Evolutionary conservation across 2,113 vertebrate genomes (phyloP), one percentile per base, ranked within the genome.

Genomic region (Melanerpes aurifrons): DNA sequence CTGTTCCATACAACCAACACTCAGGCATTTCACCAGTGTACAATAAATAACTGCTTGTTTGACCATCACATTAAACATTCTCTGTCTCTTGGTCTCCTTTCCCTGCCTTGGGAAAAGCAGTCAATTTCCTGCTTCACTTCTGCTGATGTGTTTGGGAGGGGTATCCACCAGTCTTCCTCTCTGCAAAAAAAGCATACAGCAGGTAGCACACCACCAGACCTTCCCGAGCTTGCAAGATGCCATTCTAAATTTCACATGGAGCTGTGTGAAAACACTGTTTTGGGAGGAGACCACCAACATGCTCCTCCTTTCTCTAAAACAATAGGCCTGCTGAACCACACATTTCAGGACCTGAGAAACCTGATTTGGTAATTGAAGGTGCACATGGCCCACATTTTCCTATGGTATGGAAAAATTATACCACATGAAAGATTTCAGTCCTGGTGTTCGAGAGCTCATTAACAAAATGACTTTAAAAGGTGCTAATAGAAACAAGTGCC

Each of bases 401-500:
- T 62, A 32, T 8, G 50, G 89, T 66, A 92, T 68, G 70, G 75
- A 83, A 91, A 88, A 87, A 72, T 83, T 90, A 77, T 59, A 86
- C 45, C 67, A 69, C 73, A 86, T 58, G 54, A 79, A 66, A 84
- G 81, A 80, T 66, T 91, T 72, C 56, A 75, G 53, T 67, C 43
- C 86, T 79, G 25, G 70, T 78, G 54, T 61, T 94, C 93, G 81
- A 82, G 66, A 88, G 73, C 75, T 94, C 80, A 93, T 95, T 92
- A 94, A 62, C 62, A 86, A 76, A 94, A 83, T 50, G 66, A 24
- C 87, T 92, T 79, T 75, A 75, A 76, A 91, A 86, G 50, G 48
- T 32, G 58, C 45, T 85, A 92, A 95, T 59, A 90, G 80, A 96
- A 94, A 93, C 82, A 90, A 87, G 90, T 81, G 78, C 40, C 29